Base-by-base conservation (phyloP, 2,888 invertebrate species). In the Lithophane ornitopus region DNA sequence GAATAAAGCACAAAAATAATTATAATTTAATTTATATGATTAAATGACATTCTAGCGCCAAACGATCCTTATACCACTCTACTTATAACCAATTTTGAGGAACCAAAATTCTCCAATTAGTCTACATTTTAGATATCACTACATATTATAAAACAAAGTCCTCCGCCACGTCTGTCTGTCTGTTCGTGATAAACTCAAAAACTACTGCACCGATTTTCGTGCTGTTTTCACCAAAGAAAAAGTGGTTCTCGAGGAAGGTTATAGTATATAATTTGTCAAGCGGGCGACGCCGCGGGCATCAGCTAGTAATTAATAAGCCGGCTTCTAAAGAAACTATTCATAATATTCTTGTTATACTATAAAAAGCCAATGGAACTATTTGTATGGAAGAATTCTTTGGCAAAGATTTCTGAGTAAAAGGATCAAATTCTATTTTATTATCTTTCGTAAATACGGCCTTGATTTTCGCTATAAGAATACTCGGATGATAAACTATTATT, bases 301-400 rank as follows among this genome's bases (percentile, higher is more conserved):
- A n/a, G n/a, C n/a, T n/a, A n/a, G n/a, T n/a, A n/a, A 61, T 61
- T 61, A 56, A 67, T 62, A 70, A 26, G 11, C 9, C 22, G 14
- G 19, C 19, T 14, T 58, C 9, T 22, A 41, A 56, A 54, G n/a
- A 41, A 79, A 80, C 28, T 69, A 66, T 79, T 69, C 46, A 59
- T 69, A 59, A 66, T 28, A 79, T 81, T 74, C 44, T 74, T 58
- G 54, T 52, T 22, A 34, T 8, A 67, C 41, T 56, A 80, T 56
- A 26, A 62, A 49, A 79, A 52, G 44, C 11, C 39, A 59, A 44
- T 4, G 41, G 16, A 69, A 56, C 6, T 69, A 79, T 81, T 75
- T 66, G 26, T 54, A 26, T 52, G 11, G 12, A 28, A 7, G 41
- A 62, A 76, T 67, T 70, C 54, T 69, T 71, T 82, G 41, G 63